Conservation (phyloP, 2,797 vertebrate species). For the Rachycentron canadum region DNA sequence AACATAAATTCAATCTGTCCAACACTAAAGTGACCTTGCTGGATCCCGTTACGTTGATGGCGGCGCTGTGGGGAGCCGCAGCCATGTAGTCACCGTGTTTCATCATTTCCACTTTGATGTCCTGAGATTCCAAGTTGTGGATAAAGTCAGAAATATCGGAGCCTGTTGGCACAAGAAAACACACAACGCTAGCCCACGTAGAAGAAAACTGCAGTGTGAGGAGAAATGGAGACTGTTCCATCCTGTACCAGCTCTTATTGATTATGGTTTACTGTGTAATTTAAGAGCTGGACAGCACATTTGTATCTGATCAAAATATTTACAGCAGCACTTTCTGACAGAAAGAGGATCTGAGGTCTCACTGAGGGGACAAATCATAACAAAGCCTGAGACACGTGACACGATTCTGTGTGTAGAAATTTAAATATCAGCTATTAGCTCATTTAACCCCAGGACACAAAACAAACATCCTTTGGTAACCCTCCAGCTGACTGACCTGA, state of each 20-base stretch:
- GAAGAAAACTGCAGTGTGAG: background rate
- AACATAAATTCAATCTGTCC: background rate
- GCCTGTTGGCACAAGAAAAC: constrained; percentile 68
- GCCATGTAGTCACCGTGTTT: constrained; percentile 83
- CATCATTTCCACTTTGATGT: constrained; percentile 88
- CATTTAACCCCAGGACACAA: background rate
- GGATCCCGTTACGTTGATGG: constrained; percentile 85
- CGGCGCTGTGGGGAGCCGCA: constrained; percentile 88
- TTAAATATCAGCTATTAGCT: background rate
- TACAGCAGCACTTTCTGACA: constrained; percentile 1
- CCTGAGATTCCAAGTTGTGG: constrained; percentile 85
- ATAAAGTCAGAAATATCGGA: constrained; percentile 88
- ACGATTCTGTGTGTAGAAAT: no score
- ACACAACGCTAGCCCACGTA: rapidly evolving
- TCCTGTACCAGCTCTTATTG: background rate
- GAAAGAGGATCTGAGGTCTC: background rate
- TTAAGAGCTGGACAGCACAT: background rate
- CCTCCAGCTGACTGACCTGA: constrained; percentile 82
- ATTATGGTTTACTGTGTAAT: background rate
- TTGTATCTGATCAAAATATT: constrained; percentile 15
- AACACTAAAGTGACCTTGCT: constrained; percentile 81
- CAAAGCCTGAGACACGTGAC: background rate
- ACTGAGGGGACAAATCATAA: background rate
- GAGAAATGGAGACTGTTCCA: background rate
- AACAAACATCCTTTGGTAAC: background rate